phyloP scores from a whole-genome alignment of 2,888 invertebrate species.

The Lacanobia wlatinum region DNA sequence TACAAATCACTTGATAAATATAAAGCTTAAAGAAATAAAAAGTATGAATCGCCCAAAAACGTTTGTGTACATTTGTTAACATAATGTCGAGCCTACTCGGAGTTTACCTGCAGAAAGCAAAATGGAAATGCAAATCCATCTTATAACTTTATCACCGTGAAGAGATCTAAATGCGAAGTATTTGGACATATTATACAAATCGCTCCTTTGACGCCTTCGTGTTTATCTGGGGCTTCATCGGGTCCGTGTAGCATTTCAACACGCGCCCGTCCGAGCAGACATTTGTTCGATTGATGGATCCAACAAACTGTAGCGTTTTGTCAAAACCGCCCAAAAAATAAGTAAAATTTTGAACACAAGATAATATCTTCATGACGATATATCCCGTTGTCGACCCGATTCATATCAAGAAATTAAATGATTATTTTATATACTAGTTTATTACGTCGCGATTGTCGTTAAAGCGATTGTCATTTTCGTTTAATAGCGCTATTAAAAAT shows the following conservation, averaged over 20 bases:
- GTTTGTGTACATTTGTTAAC: slow-evolving; percentile 61
- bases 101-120: slow-evolving; percentile 50
- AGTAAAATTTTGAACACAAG: slow-evolving; percentile 65
- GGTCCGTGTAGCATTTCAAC: slow-evolving; percentile 75
- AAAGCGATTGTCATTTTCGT: slow-evolving; percentile 49
- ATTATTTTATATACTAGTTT: slow-evolving; percentile 46
- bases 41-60: slow-evolving; percentile 51
- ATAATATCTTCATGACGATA: slow-evolving; percentile 69
- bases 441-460: slow-evolving; percentile 44
- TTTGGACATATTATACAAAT: slow-evolving; percentile 85
- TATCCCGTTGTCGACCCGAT: slow-evolving; percentile 59
- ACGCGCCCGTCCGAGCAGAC: slow-evolving; percentile 64
- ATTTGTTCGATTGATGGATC: slow-evolving; percentile 73
- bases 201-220: slow-evolving; percentile 82
- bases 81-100: slow-evolving; percentile 54
- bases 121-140: slow-evolving; percentile 71
- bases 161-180: slow-evolving; percentile 79
- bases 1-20: slow-evolving; percentile 66
- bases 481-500: slow-evolving; percentile 57
- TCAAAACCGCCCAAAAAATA: slow-evolving; percentile 72
- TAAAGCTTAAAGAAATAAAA: slow-evolving; percentile 59
- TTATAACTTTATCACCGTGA: slow-evolving; percentile 73
- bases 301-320: slow-evolving; percentile 64
- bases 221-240: slow-evolving; percentile 79
- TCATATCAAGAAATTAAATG: slow-evolving; percentile 56